A percentile compares a stretch with the other conserved stretches of the same genome.
Evolutionary conservation across 2,113 vertebrate species (phyloP).

Genomic region (Pogonocichla stellata): DNA sequence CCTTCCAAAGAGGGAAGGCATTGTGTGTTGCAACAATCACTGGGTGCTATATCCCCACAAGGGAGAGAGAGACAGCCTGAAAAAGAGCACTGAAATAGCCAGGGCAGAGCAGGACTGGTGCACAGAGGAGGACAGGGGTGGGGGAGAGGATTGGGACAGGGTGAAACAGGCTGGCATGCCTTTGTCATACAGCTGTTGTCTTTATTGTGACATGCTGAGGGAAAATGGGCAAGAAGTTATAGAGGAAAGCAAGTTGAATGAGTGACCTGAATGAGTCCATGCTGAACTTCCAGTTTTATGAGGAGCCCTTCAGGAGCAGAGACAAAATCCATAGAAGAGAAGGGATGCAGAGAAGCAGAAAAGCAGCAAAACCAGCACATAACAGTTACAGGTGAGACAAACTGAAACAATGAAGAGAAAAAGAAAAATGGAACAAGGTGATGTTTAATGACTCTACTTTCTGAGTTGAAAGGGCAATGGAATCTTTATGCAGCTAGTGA

Average conservation of each 20-base stretch:
- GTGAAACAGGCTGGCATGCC: neutral
- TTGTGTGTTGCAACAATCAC: neutral
- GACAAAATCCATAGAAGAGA: neutral
- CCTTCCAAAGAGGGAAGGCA: neutral
- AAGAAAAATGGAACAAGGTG: neutral
- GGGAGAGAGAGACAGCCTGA: neutral
- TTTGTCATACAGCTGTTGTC: neutral
- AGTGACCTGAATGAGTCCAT: neutral
- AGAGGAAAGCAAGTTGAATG: neutral
- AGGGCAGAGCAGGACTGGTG: neutral
- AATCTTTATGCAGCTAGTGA: neutral
- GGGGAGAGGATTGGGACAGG: neutral
- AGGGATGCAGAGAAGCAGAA: neutral
- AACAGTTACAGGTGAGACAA: neutral
- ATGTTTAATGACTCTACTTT: neutral
- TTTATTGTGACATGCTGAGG: neutral
- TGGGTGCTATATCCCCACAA: fast-evolving
- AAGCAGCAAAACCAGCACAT: neutral
- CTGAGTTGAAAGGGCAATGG: neutral
- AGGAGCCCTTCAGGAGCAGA: neutral
- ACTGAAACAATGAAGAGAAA: neutral
- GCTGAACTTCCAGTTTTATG: neutral
- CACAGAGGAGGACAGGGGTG: too few species aligned
- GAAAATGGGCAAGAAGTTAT: neutral
- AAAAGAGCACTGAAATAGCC: neutral